A percentile compares a stretch with the other conserved stretches of the same genome.
phyloP scores from a whole-genome alignment of 2,888 invertebrate genomes.

The Caenorhabditis sp. region DNA sequence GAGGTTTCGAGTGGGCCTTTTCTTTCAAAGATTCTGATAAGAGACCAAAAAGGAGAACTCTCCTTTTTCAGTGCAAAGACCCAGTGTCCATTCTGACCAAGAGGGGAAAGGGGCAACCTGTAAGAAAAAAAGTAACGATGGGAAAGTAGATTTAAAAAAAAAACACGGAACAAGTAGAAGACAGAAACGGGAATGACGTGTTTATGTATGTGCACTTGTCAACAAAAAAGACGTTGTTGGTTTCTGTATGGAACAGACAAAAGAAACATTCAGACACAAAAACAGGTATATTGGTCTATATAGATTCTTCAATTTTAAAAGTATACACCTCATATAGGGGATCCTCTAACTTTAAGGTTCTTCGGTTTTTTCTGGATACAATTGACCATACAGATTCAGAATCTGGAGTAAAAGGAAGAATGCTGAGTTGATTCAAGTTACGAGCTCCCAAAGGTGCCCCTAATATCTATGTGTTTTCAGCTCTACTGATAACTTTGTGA shows the following conservation, averaged over 20 bases:
- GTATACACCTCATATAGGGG: no score
- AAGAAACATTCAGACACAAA: neutral
- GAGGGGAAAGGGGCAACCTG: conserved; percentile 29
- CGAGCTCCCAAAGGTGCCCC: no score
- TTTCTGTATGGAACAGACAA: conserved; percentile 25
- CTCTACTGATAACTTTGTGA: no score
- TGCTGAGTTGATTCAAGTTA: no score
- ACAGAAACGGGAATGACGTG: conserved; percentile 22
- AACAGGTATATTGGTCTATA: neutral
- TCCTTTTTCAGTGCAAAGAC: conserved; percentile 39
- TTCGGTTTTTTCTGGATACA: no score
- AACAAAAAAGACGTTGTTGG: conserved; percentile 37
- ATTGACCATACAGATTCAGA: no score
- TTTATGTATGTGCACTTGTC: conserved; percentile 22
- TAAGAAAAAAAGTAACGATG: conserved; percentile 28
- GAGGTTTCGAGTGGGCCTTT: conserved; percentile 9
- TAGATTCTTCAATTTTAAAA: neutral
- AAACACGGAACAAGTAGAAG: conserved; percentile 9
- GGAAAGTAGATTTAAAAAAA: conserved; percentile 11
- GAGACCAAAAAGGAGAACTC: conserved; percentile 40
- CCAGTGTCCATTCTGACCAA: conserved; percentile 42
- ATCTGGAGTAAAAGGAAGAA: no score
- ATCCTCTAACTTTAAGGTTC: no score
- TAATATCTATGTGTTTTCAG: no score
- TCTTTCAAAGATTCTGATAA: conserved; percentile 13